Percentiles rank a stretch among this genome's conserved stretches.
phyloP scores from a whole-genome alignment of 2,797 vertebrate genomes.

The Ataeniobius toweri region DNA sequence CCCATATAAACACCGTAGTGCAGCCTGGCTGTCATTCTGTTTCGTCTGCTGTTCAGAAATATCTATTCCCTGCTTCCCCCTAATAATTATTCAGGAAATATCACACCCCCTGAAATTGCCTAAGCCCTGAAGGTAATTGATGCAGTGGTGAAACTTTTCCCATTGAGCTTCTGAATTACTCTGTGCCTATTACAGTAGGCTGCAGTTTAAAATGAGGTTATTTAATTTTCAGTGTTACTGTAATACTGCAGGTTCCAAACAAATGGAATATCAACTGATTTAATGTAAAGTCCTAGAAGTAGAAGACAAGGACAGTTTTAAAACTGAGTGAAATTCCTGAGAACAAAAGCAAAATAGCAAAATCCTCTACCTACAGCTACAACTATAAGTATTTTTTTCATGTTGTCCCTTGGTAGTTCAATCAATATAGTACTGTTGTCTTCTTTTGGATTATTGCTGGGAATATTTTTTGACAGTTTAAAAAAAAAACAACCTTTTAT shows the following conservation, averaged over 20 bases:
- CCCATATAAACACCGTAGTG: conserved; percentile 40
- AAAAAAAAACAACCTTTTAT: neutral
- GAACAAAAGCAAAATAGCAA: too few species aligned
- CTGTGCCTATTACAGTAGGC: conserved; percentile 2
- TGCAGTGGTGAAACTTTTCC: conserved; percentile 22
- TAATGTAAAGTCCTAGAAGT: neutral
- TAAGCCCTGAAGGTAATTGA: conserved; percentile 32
- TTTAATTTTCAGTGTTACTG: conserved; percentile 15
- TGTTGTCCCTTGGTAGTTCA: too few species aligned
- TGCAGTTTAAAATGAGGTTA: conserved; percentile 12
- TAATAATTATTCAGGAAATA: conserved; percentile 30
- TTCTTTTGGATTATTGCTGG: neutral
- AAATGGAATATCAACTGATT: neutral
- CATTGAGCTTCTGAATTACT: conserved; percentile 14
- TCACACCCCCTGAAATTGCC: conserved; percentile 31
- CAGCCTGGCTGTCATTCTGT: conserved; percentile 59
- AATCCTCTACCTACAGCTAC: too few species aligned
- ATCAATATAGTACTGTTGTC: too few species aligned
- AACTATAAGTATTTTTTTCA: too few species aligned
- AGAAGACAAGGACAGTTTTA: neutral
- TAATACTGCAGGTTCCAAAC: conserved; percentile 3
- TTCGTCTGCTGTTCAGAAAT: conserved; percentile 41
- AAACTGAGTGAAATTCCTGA: neutral
- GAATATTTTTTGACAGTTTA: neutral
- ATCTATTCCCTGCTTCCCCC: conserved; percentile 22